A percentile compares a stretch with the other conserved stretches of the same genome.
These are phyloP conservation scores for Bombylius discolor DNA, from an alignment of 2,888 invertebrate genomes.

Conservation along the genomic window DNA sequence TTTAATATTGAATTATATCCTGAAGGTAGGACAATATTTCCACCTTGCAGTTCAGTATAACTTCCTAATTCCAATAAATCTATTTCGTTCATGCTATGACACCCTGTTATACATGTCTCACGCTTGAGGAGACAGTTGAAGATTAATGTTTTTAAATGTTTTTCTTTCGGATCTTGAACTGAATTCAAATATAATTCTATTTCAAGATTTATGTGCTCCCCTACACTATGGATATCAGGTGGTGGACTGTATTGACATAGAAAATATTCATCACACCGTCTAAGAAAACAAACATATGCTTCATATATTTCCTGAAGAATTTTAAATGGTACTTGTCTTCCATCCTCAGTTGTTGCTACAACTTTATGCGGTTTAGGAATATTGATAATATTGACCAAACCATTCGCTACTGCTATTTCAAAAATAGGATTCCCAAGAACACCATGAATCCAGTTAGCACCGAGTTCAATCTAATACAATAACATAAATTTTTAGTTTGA, in stretches of 20 bases:
- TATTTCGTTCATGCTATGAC: conserved; percentile 80
- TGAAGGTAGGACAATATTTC: conserved; percentile 70
- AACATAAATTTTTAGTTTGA: background rate
- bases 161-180: conserved; percentile 59
- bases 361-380: conserved; percentile 79
- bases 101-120: conserved; percentile 89
- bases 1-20: conserved; percentile 76
- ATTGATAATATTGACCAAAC: conserved; percentile 73
- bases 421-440: conserved; percentile 81
- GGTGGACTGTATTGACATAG: conserved; percentile 79
- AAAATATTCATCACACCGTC: conserved; percentile 87
- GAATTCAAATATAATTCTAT: conserved; percentile 69
- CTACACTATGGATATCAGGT: conserved; percentile 78
- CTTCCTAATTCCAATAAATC: conserved; percentile 87
- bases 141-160: conserved; percentile 62
- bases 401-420: conserved; percentile 70
- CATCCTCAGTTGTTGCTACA: conserved; percentile 77
- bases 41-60: conserved; percentile 87
- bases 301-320: conserved; percentile 84
- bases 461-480: conserved; percentile 52
- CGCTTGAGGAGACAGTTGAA: conserved; percentile 83
- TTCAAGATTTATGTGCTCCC: conserved; percentile 79
- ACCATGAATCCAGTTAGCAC: conserved; percentile 91
- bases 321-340: conserved; percentile 73
- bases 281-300: conserved; percentile 80